Evolutionary conservation across 2,113 vertebrate species (phyloP).

Genomic region (Parotia lawesii): DNA sequence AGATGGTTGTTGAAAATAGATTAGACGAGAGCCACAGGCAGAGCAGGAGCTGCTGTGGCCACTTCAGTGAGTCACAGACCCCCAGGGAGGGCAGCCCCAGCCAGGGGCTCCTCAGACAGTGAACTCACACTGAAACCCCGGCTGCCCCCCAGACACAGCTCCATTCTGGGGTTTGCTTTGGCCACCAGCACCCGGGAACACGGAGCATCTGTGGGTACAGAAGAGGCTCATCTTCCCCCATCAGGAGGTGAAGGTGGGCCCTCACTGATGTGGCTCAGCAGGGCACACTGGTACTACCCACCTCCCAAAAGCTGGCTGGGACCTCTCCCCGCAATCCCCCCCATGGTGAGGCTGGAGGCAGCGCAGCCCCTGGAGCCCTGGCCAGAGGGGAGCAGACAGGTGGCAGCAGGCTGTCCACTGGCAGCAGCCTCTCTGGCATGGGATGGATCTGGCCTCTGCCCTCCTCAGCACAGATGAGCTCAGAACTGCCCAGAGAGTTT

Average conservation of each 20-base stretch:
- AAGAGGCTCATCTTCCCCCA: not conserved
- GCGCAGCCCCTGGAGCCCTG: rapidly evolving
- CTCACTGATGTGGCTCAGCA: not conserved
- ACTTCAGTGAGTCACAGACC: rapidly evolving
- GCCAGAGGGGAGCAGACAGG: not conserved
- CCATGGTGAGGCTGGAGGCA: rapidly evolving
- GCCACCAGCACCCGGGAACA: not conserved
- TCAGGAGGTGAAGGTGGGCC: not conserved
- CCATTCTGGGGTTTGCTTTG: rapidly evolving
- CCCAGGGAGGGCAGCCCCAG: not conserved
- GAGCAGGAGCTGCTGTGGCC: not conserved
- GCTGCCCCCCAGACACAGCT: rapidly evolving
- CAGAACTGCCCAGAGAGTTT: not conserved
- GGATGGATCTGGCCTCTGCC: not conserved
- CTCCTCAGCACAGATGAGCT: slow-evolving; percentile 21
- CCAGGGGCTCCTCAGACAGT: not conserved
- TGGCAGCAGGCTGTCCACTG: not conserved
- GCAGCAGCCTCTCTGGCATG: not conserved
- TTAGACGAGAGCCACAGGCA: slow-evolving; percentile 17
- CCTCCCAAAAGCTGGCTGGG: not conserved
- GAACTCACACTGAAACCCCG: not conserved
- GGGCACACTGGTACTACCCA: not conserved
- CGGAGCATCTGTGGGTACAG: not conserved
- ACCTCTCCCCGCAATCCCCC: not conserved
- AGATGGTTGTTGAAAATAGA: not conserved